These are phyloP conservation scores for Neodiprion virginianus DNA, from an alignment of 1,140 invertebrate genomes.

Conservation along the genomic window DNA sequence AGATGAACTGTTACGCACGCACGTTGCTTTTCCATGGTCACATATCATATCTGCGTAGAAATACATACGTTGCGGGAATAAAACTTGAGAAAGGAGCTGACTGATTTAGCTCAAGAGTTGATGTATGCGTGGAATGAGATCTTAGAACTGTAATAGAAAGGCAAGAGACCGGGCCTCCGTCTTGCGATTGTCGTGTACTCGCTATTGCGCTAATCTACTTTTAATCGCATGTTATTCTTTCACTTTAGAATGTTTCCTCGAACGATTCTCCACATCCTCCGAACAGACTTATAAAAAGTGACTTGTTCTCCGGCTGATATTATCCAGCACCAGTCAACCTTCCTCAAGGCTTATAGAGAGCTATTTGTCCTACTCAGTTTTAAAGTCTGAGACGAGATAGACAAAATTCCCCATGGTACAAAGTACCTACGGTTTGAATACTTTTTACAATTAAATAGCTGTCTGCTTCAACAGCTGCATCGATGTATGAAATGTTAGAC, in stretches of 20 bases:
- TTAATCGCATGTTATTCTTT: slow-evolving; percentile 11
- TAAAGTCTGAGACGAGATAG: neutral
- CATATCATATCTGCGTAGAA: neutral
- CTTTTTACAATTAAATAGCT: too few species aligned
- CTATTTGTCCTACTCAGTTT: neutral
- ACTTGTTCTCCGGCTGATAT: neutral
- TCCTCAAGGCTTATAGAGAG: neutral
- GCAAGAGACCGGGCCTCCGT: neutral
- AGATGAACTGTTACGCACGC: neutral
- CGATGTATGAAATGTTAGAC: too few species aligned
- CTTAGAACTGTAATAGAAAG: neutral
- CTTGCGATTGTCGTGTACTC: neutral
- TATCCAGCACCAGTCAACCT: neutral
- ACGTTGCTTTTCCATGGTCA: neutral
- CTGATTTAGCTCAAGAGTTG: neutral
- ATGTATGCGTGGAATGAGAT: neutral
- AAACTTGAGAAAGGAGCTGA: neutral
- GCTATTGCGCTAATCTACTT: slow-evolving; percentile 9
- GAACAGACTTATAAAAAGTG: neutral
- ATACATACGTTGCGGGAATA: neutral
- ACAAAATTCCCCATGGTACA: too few species aligned
- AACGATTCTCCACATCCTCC: neutral
- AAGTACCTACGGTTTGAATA: too few species aligned
- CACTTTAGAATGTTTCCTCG: neutral
- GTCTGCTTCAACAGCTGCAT: too few species aligned